These are phyloP conservation scores for Ctenoplectra terminalis DNA, from an alignment of 1,140 invertebrate genomes.

Conservation along the genomic window DNA sequence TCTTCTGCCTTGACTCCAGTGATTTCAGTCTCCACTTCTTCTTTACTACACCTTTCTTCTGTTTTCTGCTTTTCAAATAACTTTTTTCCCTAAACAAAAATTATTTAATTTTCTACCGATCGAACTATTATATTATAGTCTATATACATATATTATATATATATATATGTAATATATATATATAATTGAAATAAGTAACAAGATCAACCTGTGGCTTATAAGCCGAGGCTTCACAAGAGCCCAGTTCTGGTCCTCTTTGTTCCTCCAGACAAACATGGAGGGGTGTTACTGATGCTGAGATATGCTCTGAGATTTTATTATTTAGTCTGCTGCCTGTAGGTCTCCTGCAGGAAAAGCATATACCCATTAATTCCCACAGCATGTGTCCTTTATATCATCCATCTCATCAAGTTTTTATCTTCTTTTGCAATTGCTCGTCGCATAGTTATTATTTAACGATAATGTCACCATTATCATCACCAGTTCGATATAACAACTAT, in stretches of 20 bases:
- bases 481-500: conserved; percentile 44
- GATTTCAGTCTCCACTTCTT: conserved; percentile 72
- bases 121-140: not conserved
- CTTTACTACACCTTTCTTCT: conserved; percentile 66
- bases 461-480: conserved; percentile 26
- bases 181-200: not conserved
- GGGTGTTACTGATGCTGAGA: conserved; percentile 82
- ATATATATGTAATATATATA: not conserved
- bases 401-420: conserved; percentile 62
- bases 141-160: too few species aligned
- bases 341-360: conserved; percentile 84
- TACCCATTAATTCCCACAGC: conserved; percentile 83
- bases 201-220: conserved; percentile 76
- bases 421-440: conserved; percentile 9
- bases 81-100: conserved; percentile 72
- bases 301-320: conserved; percentile 82
- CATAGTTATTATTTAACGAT: not conserved
- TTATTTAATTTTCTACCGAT: not conserved
- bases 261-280: conserved; percentile 84
- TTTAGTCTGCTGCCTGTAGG: conserved; percentile 81
- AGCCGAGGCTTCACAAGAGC: conserved; percentile 79
- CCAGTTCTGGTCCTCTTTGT: conserved; percentile 83
- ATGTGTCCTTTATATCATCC: conserved; percentile 75
- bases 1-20: conserved; percentile 69
- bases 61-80: conserved; percentile 72